Percentiles rank a stretch among this genome's conserved stretches.
Conservation (phyloP, 2,797 vertebrate species). For the Hoplostethus mediterraneus region DNA sequence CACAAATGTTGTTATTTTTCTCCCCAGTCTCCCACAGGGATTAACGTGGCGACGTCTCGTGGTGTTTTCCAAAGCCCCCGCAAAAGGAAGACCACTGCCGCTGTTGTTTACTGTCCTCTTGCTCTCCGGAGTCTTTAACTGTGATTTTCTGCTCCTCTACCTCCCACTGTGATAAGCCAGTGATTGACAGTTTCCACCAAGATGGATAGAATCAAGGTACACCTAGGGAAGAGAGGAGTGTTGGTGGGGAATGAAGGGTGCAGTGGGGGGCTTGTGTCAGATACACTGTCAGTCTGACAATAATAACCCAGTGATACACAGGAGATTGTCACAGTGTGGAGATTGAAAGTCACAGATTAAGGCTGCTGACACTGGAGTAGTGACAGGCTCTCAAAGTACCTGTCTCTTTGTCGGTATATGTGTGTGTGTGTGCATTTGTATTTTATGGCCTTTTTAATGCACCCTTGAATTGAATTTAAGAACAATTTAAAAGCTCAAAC, state of each 20-base stretch:
- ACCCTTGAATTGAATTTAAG: too few species aligned
- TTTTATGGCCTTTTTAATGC: too few species aligned
- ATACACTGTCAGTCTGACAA: conserved; percentile 31
- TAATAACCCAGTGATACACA: conserved; percentile 36
- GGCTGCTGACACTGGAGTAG: conserved; percentile 7
- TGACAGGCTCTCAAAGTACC: conserved; percentile 10
- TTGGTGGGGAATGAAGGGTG: conserved; percentile 28
- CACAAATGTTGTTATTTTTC: conserved; percentile 1
- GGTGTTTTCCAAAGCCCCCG: conserved; percentile 22
- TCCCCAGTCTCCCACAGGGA: conserved; percentile 1
- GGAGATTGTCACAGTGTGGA: conserved; percentile 35
- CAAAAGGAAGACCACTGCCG: conserved; percentile 28
- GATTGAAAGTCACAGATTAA: conserved; percentile 19
- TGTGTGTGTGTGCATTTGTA: background rate
- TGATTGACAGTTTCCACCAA: conserved; percentile 57
- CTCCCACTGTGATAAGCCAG: conserved; percentile 36
- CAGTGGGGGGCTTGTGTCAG: background rate
- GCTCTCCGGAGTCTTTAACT: conserved; percentile 53
- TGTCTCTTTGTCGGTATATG: conserved; percentile 13
- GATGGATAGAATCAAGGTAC: conserved; percentile 48
- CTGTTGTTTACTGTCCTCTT: conserved; percentile 51
- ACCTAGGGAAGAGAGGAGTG: conserved; percentile 21
- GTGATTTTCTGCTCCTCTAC: conserved; percentile 55
- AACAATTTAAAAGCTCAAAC: too few species aligned
- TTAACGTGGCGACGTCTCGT: conserved; percentile 23